Percentiles rank a stretch among this genome's conserved stretches.
Evolutionary conservation across 2,797 vertebrate species (phyloP).

Genomic region (Phoeniculus purpureus): DNA sequence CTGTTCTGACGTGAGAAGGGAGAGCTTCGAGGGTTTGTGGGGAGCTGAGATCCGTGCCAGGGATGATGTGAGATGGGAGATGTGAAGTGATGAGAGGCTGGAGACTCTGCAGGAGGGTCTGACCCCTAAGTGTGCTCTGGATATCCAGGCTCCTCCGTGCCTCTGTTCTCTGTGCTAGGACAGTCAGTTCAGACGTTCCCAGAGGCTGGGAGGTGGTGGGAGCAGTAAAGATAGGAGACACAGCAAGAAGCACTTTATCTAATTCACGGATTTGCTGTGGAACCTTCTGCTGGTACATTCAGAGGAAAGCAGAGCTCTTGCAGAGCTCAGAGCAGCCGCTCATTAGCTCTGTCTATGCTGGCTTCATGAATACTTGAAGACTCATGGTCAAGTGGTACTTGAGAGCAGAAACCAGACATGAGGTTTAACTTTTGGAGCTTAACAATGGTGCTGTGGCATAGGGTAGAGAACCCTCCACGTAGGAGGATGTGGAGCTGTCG

Average conservation of each 20-base stretch:
- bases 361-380: background rate
- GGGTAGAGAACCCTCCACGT: background rate
- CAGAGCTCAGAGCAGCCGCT: background rate
- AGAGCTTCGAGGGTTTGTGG: background rate
- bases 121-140: background rate
- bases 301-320: background rate
- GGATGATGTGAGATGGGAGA: background rate
- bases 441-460: background rate
- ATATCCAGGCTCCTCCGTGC: rapidly evolving
- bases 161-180: background rate
- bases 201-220: background rate
- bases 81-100: background rate
- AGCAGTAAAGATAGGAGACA: background rate
- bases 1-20: background rate
- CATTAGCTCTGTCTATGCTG: background rate
- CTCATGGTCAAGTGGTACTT: background rate
- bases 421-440: background rate
- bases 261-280: background rate
- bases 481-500: too few species aligned
- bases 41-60: background rate
- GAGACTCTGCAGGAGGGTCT: background rate
- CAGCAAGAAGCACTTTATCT: background rate
- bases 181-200: background rate
- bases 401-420: background rate
- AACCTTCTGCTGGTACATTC: background rate